Conservation (phyloP, 1,140 invertebrate genomes). For the Rhopalosiphum maidis region DNA sequence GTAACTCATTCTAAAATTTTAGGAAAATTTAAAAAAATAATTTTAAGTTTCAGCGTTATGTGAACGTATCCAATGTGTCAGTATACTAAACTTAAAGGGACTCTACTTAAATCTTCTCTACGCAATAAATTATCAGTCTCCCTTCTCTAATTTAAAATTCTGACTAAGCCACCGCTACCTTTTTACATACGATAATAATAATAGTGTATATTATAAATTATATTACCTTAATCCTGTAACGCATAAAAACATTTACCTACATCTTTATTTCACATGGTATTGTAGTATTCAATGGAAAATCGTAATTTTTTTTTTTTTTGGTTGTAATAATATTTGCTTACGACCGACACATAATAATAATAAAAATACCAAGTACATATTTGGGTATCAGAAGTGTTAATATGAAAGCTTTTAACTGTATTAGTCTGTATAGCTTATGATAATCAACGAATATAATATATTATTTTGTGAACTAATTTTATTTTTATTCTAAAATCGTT, state of each 20-base stretch:
- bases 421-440: neutral
- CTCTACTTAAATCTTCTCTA: neutral
- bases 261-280: neutral
- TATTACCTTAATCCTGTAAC: neutral
- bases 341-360: neutral
- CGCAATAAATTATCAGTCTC: neutral
- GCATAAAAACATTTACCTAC: neutral
- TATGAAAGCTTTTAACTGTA: neutral
- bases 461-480: neutral
- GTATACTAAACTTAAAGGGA: neutral
- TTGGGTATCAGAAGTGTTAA: neutral
- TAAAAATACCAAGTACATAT: neutral
- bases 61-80: neutral
- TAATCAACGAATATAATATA: neutral
- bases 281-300: neutral
- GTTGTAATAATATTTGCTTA: neutral
- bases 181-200: neutral
- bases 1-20: neutral
- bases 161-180: neutral
- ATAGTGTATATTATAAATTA: too few species aligned
- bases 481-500: neutral
- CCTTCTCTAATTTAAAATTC: neutral
- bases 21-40: neutral
- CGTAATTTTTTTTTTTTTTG: neutral
- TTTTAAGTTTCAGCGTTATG: neutral